Evolutionary conservation across 92 coral and sea anemone species (phyloP).

Genomic region (Porites rus): DNA sequence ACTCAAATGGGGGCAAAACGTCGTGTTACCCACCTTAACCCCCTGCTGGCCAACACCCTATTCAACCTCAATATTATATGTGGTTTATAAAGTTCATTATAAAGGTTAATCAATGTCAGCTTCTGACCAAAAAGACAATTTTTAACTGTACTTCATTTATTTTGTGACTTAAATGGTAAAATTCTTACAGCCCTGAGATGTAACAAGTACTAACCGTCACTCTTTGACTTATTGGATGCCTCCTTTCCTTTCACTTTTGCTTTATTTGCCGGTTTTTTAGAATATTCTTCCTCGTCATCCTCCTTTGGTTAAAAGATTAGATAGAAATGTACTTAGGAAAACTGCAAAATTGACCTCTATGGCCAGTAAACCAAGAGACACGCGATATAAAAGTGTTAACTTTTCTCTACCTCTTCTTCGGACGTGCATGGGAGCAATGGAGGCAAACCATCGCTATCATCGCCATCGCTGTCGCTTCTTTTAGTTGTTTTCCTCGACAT

Average conservation of each 20-base stretch:
- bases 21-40: no score
- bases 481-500: neutral
- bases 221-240: neutral
- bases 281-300: constrained; percentile 2
- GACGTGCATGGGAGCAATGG: constrained; percentile 9
- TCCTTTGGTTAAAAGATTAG: constrained; percentile 15
- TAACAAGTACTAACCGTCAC: constrained; percentile 8
- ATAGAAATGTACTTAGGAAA: neutral
- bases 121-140: neutral
- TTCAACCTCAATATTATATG: no score
- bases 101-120: no score
- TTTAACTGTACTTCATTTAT: neutral
- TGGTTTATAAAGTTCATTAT: no score
- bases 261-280: constrained; percentile 10
- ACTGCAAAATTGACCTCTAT: no score
- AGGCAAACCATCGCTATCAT: constrained; percentile 14
- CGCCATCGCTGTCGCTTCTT: constrained; percentile 7
- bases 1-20: no score
- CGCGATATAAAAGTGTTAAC: neutral
- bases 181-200: neutral
- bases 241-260: neutral
- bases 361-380: neutral
- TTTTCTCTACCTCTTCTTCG: constrained; percentile 26
- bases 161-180: neutral
- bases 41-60: no score